These are phyloP conservation scores for Geodia barretti DNA, from an alignment of 37 sponge, comb jelly and placozoan genomes.

Conservation along the genomic window DNA sequence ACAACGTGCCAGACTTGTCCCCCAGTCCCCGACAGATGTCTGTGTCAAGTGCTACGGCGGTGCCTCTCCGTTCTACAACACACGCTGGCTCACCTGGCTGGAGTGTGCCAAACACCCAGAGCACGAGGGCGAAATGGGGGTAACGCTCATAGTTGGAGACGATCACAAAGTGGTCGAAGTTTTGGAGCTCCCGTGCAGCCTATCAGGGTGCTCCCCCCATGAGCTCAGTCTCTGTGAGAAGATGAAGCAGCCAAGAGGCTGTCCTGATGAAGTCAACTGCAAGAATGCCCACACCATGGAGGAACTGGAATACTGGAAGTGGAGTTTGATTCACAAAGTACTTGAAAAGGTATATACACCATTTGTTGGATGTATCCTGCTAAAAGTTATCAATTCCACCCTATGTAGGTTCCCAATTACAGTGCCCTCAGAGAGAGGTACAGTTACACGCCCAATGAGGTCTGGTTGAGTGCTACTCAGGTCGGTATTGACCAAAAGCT, in stretches of 20 bases:
- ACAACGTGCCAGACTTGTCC: background rate
- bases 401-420: background rate
- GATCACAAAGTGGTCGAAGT: background rate
- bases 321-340: background rate
- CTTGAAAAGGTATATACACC: background rate
- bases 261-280: background rate
- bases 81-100: constrained; percentile 19
- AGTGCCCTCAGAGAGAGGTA: background rate
- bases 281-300: background rate
- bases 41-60: constrained; percentile 1
- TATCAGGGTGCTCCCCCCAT: background rate
- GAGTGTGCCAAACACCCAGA: background rate
- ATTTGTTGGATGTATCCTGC: background rate
- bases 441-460: background rate
- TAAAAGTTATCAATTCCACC: background rate
- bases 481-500: background rate
- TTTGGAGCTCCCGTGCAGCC: background rate
- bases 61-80: background rate
- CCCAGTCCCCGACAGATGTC: background rate
- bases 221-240: background rate
- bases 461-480: background rate
- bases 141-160: background rate
- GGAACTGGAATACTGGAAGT: background rate
- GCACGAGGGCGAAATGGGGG: background rate
- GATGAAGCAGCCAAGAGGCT: background rate